Evolutionary conservation across 2,888 invertebrate genomes (phyloP).

Genomic region (Tridacna gigas): DNA sequence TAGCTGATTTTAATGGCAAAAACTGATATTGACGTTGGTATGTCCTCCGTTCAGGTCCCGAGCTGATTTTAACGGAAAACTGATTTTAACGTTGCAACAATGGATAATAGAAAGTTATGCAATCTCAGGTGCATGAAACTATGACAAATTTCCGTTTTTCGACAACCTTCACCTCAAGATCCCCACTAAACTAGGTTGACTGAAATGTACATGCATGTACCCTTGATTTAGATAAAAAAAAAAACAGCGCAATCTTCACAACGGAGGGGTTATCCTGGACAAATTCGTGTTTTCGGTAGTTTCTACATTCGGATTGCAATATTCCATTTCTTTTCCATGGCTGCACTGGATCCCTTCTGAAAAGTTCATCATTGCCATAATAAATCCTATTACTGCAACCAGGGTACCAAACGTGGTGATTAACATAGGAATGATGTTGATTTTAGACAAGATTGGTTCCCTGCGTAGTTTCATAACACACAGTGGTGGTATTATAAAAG

Average conservation of each 20-base stretch:
- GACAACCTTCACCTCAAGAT: too few species aligned
- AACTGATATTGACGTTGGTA: too few species aligned
- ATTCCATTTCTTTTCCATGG: slow-evolving; percentile 88
- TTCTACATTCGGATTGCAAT: slow-evolving; percentile 85
- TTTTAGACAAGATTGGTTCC: slow-evolving; percentile 88
- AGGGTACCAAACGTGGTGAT: slow-evolving; percentile 89
- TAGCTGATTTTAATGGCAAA: too few species aligned
- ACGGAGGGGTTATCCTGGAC: neutral
- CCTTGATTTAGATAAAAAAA: too few species aligned
- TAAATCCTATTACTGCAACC: slow-evolving; percentile 88
- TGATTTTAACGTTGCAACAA: too few species aligned
- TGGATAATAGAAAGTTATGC: too few species aligned
- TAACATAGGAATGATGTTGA: slow-evolving; percentile 90
- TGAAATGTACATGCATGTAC: too few species aligned
- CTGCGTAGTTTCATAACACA: slow-evolving; percentile 91
- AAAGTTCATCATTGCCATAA: slow-evolving; percentile 87
- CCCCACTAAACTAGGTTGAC: too few species aligned
- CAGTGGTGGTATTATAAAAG: slow-evolving; percentile 92
- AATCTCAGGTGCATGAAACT: too few species aligned
- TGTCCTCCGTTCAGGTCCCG: too few species aligned
- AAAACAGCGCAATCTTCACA: neutral
- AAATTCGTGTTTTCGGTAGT: neutral
- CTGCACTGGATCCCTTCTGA: slow-evolving; percentile 87
- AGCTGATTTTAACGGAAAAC: too few species aligned
- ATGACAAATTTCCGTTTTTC: too few species aligned